Conservation (phyloP, 2,797 vertebrate species). For the Microhierax caerulescens region DNA sequence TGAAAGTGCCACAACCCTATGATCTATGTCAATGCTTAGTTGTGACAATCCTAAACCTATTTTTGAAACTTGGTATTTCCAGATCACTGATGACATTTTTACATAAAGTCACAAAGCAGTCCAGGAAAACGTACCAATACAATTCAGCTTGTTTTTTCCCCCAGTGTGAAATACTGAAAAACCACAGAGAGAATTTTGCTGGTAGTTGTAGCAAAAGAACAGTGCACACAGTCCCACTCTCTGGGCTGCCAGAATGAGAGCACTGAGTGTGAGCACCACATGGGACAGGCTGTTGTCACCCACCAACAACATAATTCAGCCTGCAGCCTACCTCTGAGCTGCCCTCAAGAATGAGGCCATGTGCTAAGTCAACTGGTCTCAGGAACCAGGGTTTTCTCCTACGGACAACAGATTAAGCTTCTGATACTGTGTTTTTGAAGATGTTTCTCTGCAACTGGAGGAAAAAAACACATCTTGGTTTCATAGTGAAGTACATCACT, state of each 20-base stretch:
- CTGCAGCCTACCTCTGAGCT: background rate
- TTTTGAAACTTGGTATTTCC: background rate
- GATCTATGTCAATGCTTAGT: background rate
- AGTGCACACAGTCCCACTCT: background rate
- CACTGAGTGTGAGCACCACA: fast-evolving
- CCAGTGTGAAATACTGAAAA: background rate
- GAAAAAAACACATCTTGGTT: background rate
- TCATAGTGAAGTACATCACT: background rate
- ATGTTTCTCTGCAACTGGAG: background rate
- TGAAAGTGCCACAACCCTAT: background rate
- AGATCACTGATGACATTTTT: background rate
- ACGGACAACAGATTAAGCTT: background rate
- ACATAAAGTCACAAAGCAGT: background rate
- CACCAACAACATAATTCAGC: background rate
- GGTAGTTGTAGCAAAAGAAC: background rate
- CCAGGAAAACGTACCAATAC: background rate
- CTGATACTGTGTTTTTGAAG: background rate
- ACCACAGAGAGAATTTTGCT: background rate
- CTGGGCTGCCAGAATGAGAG: background rate
- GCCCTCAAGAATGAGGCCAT: fast-evolving
- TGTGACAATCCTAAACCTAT: background rate
- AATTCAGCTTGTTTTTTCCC: background rate
- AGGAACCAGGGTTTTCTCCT: background rate
- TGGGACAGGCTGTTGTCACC: background rate
- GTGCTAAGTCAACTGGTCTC: background rate